Percentiles rank a stretch among this genome's conserved stretches.
Conservation (phyloP, 2,797 vertebrate genomes). For the Mormyrus proboscirostris region DNA sequence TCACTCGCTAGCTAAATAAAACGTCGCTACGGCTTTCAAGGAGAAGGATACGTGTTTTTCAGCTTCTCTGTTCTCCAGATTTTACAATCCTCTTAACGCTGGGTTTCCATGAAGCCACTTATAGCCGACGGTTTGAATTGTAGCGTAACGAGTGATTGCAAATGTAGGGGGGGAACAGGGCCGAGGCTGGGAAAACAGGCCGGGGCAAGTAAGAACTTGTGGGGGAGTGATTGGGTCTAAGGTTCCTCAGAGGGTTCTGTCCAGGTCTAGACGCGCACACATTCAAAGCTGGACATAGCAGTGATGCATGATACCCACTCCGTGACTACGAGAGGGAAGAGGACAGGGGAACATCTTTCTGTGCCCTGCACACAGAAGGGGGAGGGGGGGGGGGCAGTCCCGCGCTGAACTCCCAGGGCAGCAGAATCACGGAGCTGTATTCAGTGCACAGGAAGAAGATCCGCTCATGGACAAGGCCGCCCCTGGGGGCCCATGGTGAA, state of each 20-base stretch:
- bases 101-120: constrained; percentile 10
- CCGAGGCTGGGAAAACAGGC: background rate
- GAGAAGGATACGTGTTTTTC: background rate
- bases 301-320: background rate
- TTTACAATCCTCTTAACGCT: background rate
- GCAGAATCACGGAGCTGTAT: background rate
- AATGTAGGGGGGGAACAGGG: background rate
- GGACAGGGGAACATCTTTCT: background rate
- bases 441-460: background rate
- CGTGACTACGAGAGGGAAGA: background rate
- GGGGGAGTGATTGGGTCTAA: background rate
- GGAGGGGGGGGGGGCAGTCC: too few species aligned
- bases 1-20: constrained; percentile 9
- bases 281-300: background rate
- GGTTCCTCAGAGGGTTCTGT: background rate
- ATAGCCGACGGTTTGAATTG: background rate
- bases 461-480: background rate
- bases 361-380: background rate
- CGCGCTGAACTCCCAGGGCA: background rate
- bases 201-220: background rate
- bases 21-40: background rate
- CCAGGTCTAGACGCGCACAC: background rate
- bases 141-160: background rate
- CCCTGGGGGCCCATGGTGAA: background rate
- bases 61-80: background rate